phyloP scores from a whole-genome alignment of 2,113 vertebrate genomes.

The Podarcis raffonei region DNA sequence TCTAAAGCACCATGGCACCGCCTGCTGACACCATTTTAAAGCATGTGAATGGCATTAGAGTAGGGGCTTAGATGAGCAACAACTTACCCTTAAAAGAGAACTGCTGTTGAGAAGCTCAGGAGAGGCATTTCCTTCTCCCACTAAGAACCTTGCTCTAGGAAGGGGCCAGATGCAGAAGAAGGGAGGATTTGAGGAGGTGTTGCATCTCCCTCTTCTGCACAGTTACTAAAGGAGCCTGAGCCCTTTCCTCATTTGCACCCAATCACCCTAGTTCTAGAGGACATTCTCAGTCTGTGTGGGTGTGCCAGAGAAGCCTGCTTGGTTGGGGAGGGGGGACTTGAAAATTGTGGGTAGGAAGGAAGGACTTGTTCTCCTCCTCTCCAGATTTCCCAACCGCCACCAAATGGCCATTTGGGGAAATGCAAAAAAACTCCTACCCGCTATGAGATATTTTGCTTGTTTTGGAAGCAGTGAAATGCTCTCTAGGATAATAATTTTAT shows the following conservation, averaged over 20 bases:
- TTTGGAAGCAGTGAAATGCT: background rate
- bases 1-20: background rate
- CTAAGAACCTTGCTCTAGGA: background rate
- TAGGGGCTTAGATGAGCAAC: background rate
- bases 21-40: background rate
- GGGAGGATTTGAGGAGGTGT: too few species aligned
- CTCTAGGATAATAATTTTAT: background rate
- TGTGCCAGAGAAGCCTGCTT: background rate
- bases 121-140: background rate
- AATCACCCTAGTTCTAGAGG: background rate
- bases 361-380: too few species aligned
- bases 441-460: background rate
- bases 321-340: background rate
- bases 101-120: background rate
- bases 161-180: background rate
- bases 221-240: background rate
- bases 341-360: too few species aligned
- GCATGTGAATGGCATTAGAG: background rate
- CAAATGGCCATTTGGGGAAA: background rate
- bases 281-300: background rate
- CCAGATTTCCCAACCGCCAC: too few species aligned
- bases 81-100: background rate
- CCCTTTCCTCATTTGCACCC: background rate
- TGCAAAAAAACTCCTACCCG: background rate
- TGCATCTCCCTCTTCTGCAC: background rate